These are phyloP conservation scores for Hypomecis atomaria DNA, from an alignment of 2,888 invertebrate genomes.

Conservation along the genomic window DNA sequence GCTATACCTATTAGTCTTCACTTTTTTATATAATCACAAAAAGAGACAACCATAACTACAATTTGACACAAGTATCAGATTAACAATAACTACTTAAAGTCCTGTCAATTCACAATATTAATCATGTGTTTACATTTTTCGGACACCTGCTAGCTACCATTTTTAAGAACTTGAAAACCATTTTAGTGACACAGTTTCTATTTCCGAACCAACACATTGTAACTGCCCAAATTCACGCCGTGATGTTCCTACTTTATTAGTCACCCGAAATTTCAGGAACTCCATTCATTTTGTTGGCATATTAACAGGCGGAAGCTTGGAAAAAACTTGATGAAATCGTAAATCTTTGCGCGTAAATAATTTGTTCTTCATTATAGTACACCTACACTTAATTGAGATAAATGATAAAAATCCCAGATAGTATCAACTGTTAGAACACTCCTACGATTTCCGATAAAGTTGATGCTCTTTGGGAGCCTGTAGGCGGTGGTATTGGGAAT, in stretches of 20 bases:
- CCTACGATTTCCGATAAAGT: conserved; percentile 18
- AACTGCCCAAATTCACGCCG: background rate
- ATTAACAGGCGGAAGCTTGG: conserved; percentile 20
- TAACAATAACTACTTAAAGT: no score
- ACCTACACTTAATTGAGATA: conserved; percentile 24
- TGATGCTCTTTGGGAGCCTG: no score
- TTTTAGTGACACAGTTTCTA: conserved; percentile 2
- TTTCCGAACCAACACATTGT: background rate
- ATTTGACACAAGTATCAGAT: no score
- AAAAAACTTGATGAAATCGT: conserved; percentile 24
- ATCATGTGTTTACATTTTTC: no score
- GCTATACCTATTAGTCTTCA: no score
- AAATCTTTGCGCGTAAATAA: conserved; percentile 15
- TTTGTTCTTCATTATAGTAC: conserved; percentile 20
- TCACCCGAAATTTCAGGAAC: conserved; percentile 12
- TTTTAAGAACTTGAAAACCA: background rate
- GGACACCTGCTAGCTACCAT: background rate
- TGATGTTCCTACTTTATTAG: conserved; percentile 4
- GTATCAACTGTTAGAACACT: conserved; percentile 5
- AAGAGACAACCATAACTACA: no score
- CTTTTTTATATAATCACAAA: no score
- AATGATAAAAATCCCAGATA: conserved; percentile 18
- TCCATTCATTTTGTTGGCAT: conserved; percentile 16
- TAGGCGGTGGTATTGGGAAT: no score
- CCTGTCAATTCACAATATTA: no score